phyloP scores from a whole-genome alignment of 2,888 invertebrate genomes.

The Sminthurides aquaticus region DNA sequence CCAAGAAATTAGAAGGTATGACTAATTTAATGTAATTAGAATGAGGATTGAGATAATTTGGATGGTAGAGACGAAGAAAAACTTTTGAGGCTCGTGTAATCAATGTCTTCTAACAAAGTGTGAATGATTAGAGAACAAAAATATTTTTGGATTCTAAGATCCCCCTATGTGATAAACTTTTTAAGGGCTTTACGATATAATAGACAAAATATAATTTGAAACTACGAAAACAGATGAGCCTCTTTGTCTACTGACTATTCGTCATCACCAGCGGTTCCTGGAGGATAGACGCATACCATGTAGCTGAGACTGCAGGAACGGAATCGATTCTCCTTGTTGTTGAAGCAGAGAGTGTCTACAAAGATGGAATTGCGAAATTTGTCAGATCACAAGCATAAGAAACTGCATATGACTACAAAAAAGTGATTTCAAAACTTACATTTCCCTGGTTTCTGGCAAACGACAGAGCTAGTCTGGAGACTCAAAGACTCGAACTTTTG shows the following conservation, averaged over 20 bases:
- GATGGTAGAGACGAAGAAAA: no score
- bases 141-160: no score
- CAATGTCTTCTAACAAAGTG: no score
- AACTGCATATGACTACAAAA: constrained; percentile 9
- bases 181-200: not conserved
- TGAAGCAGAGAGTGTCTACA: constrained; percentile 40
- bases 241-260: not conserved
- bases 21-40: no score
- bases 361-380: not conserved
- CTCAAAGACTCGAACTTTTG: constrained; percentile 36
- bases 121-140: no score
- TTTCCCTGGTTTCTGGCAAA: constrained; percentile 40
- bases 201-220: not conserved
- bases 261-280: constrained; percentile 25
- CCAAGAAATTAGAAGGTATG: no score
- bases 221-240: not conserved
- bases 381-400: constrained; percentile 14
- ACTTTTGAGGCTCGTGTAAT: no score
- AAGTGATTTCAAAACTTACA: constrained; percentile 24
- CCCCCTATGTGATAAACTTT: no score
- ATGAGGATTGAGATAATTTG: no score
- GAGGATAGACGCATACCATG: constrained; percentile 37
- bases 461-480: constrained; percentile 37
- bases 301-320: constrained; percentile 39
- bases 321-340: constrained; percentile 41